A percentile compares a stretch with the other conserved stretches of the same genome.
Evolutionary conservation across 2,113 vertebrate genomes (phyloP).

Genomic region (Lepus timidus): DNA sequence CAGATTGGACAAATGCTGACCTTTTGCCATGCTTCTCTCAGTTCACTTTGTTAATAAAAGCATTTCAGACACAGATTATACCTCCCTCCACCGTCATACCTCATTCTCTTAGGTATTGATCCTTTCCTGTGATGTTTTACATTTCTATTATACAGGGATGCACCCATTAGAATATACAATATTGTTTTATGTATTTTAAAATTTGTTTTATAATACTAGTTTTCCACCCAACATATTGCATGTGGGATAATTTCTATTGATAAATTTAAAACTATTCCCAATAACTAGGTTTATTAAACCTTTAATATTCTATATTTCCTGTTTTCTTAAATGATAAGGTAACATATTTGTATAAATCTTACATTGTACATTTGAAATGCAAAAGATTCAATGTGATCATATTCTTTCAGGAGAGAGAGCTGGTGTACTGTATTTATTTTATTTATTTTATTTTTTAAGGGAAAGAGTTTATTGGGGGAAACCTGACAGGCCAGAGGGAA

Average conservation of each 20-base stretch:
- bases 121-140: constrained; percentile 2
- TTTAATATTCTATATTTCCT: constrained; percentile 27
- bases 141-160: not conserved
- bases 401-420: constrained; percentile 26
- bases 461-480: too few relatives aligned
- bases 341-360: not conserved
- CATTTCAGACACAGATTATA: not conserved
- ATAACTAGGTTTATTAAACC: not conserved
- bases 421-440: too few relatives aligned
- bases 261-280: constrained; percentile 26
- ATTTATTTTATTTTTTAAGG: too few relatives aligned
- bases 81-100: not conserved
- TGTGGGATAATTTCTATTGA: constrained; percentile 56
- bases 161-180: not conserved
- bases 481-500: too few relatives aligned
- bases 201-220: constrained; percentile 19
- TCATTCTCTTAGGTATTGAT: not conserved
- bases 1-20: not conserved
- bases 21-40: not conserved
- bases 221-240: not conserved
- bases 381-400: constrained; percentile 28
- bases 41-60: constrained; percentile 37
- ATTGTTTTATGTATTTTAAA: constrained; percentile 43
- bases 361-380: constrained; percentile 54
- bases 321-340: not conserved